A percentile compares a stretch with the other conserved stretches of the same genome.
Conservation (phyloP, 1,140 invertebrate genomes). For the Lycorma delicatula region DNA sequence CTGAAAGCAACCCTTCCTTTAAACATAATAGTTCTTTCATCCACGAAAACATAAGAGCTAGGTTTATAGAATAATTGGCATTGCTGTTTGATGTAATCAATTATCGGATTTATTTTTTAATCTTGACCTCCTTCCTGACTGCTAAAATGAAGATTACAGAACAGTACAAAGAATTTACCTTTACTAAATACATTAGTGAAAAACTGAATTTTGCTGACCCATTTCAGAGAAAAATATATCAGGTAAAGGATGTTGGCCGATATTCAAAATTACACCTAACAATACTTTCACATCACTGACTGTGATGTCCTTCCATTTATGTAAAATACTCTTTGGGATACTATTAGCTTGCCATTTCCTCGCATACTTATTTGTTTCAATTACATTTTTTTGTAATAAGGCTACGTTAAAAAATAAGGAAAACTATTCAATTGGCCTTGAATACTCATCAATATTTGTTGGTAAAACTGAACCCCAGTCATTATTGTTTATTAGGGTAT, state of each 20-base stretch:
- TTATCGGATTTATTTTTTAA: not conserved
- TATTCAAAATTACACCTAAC: too few species aligned
- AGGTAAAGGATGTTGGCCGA: not conserved
- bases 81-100: not conserved
- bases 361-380: too few species aligned
- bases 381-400: too few species aligned
- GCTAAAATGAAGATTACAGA: slow-evolving; percentile 8
- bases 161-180: not conserved
- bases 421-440: too few species aligned
- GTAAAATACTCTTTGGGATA: too few species aligned
- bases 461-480: too few species aligned
- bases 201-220: not conserved
- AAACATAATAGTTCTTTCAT: not conserved
- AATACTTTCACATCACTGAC: too few species aligned
- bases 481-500: too few species aligned
- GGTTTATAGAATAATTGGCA: not conserved
- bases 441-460: too few species aligned
- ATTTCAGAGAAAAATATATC: not conserved
- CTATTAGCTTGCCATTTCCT: too few species aligned
- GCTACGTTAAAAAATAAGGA: too few species aligned
- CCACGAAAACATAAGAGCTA: not conserved
- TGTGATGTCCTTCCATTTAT: too few species aligned
- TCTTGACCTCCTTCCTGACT: not conserved
- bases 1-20: not conserved
- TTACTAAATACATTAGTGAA: not conserved